Conservation (phyloP, 1,140 invertebrate species). For the Manduca sexta region DNA sequence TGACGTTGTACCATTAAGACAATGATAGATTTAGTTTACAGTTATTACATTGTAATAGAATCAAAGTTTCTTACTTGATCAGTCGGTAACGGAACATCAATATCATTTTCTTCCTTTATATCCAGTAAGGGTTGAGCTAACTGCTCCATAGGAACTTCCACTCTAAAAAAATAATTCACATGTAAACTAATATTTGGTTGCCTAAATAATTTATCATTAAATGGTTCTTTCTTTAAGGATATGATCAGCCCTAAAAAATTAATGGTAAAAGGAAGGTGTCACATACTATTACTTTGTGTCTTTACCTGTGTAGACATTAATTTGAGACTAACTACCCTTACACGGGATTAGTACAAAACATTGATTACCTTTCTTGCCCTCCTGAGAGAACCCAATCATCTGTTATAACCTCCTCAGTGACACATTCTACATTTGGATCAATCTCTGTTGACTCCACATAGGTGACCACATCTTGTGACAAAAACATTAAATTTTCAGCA, state of each 20-base stretch:
- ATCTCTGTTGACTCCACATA: constrained; percentile 59
- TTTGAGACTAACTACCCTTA: no score
- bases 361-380: constrained; percentile 79
- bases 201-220: no score
- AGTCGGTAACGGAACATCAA: constrained; percentile 84
- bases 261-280: no score
- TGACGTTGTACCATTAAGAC: no score
- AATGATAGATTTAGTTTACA: no score
- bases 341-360: no score
- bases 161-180: constrained; percentile 59
- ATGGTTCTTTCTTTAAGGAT: no score
- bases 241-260: no score
- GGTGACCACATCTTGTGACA: constrained; percentile 73
- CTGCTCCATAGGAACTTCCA: constrained; percentile 79
- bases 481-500: constrained; percentile 76
- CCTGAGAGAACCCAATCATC: constrained; percentile 83
- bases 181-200: no score
- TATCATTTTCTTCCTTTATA: constrained; percentile 79
- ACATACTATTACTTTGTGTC: no score
- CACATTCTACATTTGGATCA: constrained; percentile 77
- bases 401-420: constrained; percentile 84
- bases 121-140: constrained; percentile 68
- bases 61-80: constrained; percentile 74
- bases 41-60: constrained; percentile 3
- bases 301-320: no score